These are phyloP conservation scores for Siniperca undulata DNA, from an alignment of 2,797 vertebrate species.

Conservation along the genomic window DNA sequence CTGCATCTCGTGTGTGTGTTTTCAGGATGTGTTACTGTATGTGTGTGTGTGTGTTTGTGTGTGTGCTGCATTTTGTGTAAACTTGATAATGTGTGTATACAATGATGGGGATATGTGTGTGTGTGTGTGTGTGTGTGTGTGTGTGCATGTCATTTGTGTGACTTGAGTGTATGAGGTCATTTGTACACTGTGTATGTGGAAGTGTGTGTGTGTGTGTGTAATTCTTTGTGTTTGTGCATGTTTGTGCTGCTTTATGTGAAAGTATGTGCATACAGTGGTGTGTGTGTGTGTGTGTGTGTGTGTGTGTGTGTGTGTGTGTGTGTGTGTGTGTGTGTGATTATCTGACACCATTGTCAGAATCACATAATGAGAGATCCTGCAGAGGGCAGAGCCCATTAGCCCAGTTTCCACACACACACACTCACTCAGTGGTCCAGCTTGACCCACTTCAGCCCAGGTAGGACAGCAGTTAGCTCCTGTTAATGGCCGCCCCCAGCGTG, in stretches of 20 bases:
- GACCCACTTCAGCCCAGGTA: conserved; percentile 59
- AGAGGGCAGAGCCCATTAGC: conserved; percentile 52
- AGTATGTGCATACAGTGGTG: too few relatives aligned
- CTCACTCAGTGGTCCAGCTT: conserved; percentile 25
- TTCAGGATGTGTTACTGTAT: neutral
- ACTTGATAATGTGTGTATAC: neutral
- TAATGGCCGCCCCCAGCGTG: conserved; percentile 37
- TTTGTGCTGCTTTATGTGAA: neutral
- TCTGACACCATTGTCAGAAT: neutral
- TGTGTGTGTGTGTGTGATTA: neutral
- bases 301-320: neutral
- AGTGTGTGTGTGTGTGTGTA: neutral
- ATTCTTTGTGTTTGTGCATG: neutral
- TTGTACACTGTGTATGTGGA: neutral
- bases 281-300: too few relatives aligned
- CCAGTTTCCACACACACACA: conserved; percentile 8
- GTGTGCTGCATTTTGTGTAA: too few relatives aligned
- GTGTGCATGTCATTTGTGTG: too few relatives aligned
- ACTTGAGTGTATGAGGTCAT: neutral
- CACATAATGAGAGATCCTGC: conserved; percentile 52
- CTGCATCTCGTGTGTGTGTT: neutral
- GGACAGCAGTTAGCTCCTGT: conserved; percentile 23
- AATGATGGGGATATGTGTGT: neutral
- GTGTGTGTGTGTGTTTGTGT: neutral
- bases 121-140: too few relatives aligned